Conservation (phyloP, 1,140 invertebrate species). For the Drosophila insularis region DNA sequence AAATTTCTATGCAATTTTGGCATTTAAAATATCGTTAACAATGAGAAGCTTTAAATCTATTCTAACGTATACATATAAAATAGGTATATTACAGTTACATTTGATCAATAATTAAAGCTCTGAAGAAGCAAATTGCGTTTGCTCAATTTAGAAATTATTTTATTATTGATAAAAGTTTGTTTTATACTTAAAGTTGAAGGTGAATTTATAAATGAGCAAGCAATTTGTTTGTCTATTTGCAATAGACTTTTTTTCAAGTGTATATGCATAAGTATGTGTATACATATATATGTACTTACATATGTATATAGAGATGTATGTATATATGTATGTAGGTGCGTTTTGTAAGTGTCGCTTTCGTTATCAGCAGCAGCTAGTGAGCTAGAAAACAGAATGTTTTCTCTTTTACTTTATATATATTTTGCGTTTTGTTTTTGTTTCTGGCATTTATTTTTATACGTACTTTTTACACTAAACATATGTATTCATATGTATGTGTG, state of each 20-base stretch:
- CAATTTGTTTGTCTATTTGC: not conserved
- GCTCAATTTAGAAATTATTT: no score
- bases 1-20: no score
- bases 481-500: slow-evolving; percentile 28
- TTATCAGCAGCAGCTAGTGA: slow-evolving; percentile 74
- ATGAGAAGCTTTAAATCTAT: no score
- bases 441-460: slow-evolving; percentile 73
- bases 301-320: slow-evolving; percentile 1
- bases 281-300: not conserved
- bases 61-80: no score
- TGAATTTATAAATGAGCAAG: not conserved
- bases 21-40: no score
- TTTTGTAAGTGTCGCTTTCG: slow-evolving; percentile 56
- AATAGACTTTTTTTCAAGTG: not conserved
- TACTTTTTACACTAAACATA: slow-evolving; percentile 34
- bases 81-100: no score
- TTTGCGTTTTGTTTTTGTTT: slow-evolving; percentile 47
- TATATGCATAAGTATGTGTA: not conserved
- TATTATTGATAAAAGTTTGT: no score
- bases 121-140: no score
- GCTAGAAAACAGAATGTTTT: slow-evolving; percentile 75
- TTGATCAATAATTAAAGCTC: no score
- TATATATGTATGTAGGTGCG: slow-evolving; percentile 19
- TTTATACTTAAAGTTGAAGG: no score
- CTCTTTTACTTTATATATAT: slow-evolving; percentile 58